These are phyloP conservation scores for Drosophila bunnanda DNA, from an alignment of 2,888 invertebrate genomes.

Conservation along the genomic window DNA sequence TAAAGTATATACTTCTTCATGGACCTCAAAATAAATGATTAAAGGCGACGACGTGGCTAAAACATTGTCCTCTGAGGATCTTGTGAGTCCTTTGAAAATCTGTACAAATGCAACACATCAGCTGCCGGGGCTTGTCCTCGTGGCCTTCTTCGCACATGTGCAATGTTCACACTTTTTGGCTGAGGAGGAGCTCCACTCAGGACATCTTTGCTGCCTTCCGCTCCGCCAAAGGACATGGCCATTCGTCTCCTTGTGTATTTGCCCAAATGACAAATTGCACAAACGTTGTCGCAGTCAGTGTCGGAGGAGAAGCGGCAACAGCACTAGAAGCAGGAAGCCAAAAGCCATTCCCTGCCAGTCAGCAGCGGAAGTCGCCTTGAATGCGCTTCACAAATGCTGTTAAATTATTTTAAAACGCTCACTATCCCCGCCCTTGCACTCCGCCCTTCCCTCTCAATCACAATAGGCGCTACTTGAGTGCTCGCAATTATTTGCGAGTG, in stretches of 20 bases:
- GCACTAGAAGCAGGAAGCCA: constrained; percentile 42
- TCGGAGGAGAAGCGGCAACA: background rate
- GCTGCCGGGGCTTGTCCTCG: constrained; percentile 20
- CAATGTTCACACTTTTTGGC: constrained; percentile 43
- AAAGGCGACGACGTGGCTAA: constrained; percentile 21
- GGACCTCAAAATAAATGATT: constrained; percentile 7
- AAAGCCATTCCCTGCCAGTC: constrained; percentile 48
- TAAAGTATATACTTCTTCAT: background rate
- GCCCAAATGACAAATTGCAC: constrained; percentile 79
- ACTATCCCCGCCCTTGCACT: constrained; percentile 24
- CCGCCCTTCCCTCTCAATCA: constrained; percentile 9
- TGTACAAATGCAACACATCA: constrained; percentile 49
- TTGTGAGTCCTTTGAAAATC: constrained; percentile 35
- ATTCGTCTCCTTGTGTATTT: constrained; percentile 73
- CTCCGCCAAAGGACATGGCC: constrained; percentile 52
- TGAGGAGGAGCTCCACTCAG: constrained; percentile 6
- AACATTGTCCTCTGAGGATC: constrained; percentile 26
- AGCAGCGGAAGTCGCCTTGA: constrained; percentile 77
- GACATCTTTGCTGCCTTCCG: background rate
- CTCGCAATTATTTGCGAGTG: constrained; percentile 73
- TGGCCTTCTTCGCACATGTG: constrained; percentile 28
- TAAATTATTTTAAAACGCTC: constrained; percentile 79
- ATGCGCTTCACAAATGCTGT: constrained; percentile 80
- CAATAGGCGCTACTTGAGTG: constrained; percentile 77
- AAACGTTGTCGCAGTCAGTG: constrained; percentile 52